Evolutionary conservation across 2,797 vertebrate species (phyloP).

Genomic region (Enteromius mattozi): DNA sequence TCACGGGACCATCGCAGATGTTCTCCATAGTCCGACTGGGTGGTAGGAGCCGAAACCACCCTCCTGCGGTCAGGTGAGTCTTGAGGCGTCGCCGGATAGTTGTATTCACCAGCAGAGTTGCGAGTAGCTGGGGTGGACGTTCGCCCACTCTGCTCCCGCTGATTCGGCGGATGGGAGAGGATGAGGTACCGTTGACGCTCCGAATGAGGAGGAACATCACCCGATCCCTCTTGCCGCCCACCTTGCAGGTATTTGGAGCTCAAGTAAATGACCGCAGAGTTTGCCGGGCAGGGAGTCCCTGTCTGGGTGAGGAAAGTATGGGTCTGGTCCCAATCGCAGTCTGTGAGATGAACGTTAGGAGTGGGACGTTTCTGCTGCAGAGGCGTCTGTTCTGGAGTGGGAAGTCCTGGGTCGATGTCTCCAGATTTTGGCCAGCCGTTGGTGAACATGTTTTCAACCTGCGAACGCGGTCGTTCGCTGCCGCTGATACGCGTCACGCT

Average conservation of each 20-base stretch:
- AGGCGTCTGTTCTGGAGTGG: slow-evolving; percentile 95
- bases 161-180: slow-evolving; percentile 68
- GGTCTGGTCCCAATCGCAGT: slow-evolving; percentile 88
- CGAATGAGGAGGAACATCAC: slow-evolving; percentile 73
- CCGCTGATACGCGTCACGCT: slow-evolving; percentile 90
- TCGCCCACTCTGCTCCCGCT: slow-evolving; percentile 75
- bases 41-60: slow-evolving; percentile 89
- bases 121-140: slow-evolving; percentile 69
- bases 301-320: slow-evolving; percentile 85
- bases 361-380: slow-evolving; percentile 90
- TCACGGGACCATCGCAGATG: slow-evolving; percentile 85
- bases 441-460: slow-evolving; percentile 85
- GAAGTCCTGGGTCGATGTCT: slow-evolving; percentile 90
- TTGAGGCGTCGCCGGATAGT: slow-evolving; percentile 83
- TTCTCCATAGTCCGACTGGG: slow-evolving; percentile 84
- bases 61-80: slow-evolving; percentile 89
- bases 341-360: slow-evolving; percentile 73
- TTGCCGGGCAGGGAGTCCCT: slow-evolving; percentile 78
- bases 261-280: slow-evolving; percentile 82
- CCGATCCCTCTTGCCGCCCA: slow-evolving; percentile 77
- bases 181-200: slow-evolving; percentile 85
- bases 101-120: slow-evolving; percentile 85
- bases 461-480: slow-evolving; percentile 74
- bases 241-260: slow-evolving; percentile 82
- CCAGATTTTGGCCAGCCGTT: slow-evolving; percentile 90